Base-by-base conservation (phyloP, 2,113 vertebrate genomes). In the Ctenomys sociabilis region DNA sequence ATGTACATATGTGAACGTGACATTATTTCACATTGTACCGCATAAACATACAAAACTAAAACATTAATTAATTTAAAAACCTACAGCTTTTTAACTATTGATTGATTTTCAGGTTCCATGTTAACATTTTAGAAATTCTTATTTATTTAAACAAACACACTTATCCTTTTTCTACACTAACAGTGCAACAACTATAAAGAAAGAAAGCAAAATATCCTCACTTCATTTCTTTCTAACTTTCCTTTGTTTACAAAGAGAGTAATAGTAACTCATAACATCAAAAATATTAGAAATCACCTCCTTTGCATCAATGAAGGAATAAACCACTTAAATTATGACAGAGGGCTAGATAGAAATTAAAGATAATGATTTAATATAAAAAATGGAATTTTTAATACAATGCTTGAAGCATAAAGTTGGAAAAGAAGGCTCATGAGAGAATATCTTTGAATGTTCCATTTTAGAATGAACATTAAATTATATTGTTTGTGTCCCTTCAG, bases 361-460 rank as follows among this genome's bases (percentile, higher is more conserved):
- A 95, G 93, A 85, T 77, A 59, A 54, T 91, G 61, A 81, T 24
- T 63, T 75, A 88, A 84, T 45, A 88, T 45, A 90, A 21, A 77
- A 0, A 13, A 40, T 91, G 40, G 26, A 63, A 81, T 91, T 52
- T 35, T 24, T 13, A 57, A 64, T 86, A 30, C 40, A 54, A 30
- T 22, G 2, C 37, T 54, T 72, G 40, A 87, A 1, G 68, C 35
- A 68, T 14, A 94, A 35, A n/a, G 22, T 86, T 83, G 11, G 11
- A 8, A 68, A 92, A 93, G 3, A 19, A 95, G n/a, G 54, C 28
- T 3, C 80, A 7, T 28, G 30, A 5, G 82, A 61, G 28, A 3
- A 89, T 45, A 63, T 4, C 88, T 85, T 88, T 93, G 91, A 85
- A 88, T 91, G 14, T 54, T 88, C 43, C 6, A 68, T 64, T 32